A percentile compares a stretch with the other conserved stretches of the same genome.
Evolutionary conservation across 1,140 invertebrate species (phyloP).

Genomic region (Phymastichus coffea): DNA sequence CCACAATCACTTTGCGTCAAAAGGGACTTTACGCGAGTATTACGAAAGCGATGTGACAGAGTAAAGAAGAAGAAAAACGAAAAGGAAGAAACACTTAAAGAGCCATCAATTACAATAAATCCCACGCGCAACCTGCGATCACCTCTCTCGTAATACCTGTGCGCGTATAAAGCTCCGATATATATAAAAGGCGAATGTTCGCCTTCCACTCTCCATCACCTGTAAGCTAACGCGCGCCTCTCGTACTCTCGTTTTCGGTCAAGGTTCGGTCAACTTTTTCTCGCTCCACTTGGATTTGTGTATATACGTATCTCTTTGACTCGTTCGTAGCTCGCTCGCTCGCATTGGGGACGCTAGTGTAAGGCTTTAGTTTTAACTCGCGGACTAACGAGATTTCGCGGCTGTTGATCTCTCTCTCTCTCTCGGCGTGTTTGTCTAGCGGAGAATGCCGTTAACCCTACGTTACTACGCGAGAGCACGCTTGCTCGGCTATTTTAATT

Average conservation of each 20-base stretch:
- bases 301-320: not conserved
- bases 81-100: not conserved
- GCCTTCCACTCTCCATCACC: not conserved
- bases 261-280: slow-evolving; percentile 29
- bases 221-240: not conserved
- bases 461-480: no score
- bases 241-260: slow-evolving; percentile 37
- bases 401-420: not conserved
- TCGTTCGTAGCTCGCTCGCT: not conserved
- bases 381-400: slow-evolving; percentile 4
- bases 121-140: no score
- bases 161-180: not conserved
- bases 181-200: not conserved
- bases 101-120: not conserved
- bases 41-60: not conserved
- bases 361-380: not conserved
- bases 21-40: no score
- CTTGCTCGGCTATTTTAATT: no score
- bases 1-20: no score
- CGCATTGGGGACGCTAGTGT: not conserved
- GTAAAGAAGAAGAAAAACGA: not conserved
- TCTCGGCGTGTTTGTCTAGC: not conserved
- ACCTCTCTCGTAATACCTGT: no score
- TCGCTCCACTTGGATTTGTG: not conserved
- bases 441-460: not conserved